phyloP scores from a whole-genome alignment of 2,888 invertebrate species.

The Andrena hattorfiana region DNA sequence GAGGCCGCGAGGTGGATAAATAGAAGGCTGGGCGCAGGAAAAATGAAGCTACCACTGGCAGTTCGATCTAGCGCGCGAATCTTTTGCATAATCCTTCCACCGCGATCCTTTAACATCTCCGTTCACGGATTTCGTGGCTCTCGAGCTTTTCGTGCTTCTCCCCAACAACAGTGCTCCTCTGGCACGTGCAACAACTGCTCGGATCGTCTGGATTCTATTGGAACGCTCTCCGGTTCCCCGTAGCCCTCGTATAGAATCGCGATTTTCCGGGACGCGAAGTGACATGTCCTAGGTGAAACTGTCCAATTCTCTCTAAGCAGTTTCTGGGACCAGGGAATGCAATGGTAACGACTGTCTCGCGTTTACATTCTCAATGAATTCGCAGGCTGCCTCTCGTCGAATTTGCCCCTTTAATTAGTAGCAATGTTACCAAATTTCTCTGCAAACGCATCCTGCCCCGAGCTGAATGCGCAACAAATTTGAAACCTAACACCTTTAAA shows the following conservation, averaged over 20 bases:
- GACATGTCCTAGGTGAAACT: neutral
- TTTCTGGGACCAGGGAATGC: too few species aligned
- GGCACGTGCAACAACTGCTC: conserved; percentile 10
- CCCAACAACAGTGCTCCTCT: conserved; percentile 27
- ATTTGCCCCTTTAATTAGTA: neutral
- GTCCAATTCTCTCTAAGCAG: conserved; percentile 19
- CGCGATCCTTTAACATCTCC: conserved; percentile 42
- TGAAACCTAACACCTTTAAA: neutral
- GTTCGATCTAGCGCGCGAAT: conserved; percentile 43
- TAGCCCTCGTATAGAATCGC: conserved; percentile 28
- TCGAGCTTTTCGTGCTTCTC: conserved; percentile 14
- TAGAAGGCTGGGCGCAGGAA: neutral
- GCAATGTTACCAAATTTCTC: neutral
- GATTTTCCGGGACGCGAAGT: neutral
- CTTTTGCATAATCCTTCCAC: conserved; percentile 38
- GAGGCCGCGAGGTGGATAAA: neutral
- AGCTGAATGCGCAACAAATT: neutral
- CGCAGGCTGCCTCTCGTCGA: neutral
- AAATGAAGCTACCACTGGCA: conserved; percentile 25
- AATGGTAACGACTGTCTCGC: neutral
- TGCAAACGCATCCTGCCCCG: neutral
- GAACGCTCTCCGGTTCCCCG: conserved; percentile 18
- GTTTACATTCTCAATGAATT: neutral
- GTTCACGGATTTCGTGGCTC: conserved; percentile 6
- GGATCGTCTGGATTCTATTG: conserved; percentile 37